Percentiles rank a stretch among this genome's conserved stretches.
phyloP scores from a whole-genome alignment of 2,888 invertebrate species.

The Xylota segnis region DNA sequence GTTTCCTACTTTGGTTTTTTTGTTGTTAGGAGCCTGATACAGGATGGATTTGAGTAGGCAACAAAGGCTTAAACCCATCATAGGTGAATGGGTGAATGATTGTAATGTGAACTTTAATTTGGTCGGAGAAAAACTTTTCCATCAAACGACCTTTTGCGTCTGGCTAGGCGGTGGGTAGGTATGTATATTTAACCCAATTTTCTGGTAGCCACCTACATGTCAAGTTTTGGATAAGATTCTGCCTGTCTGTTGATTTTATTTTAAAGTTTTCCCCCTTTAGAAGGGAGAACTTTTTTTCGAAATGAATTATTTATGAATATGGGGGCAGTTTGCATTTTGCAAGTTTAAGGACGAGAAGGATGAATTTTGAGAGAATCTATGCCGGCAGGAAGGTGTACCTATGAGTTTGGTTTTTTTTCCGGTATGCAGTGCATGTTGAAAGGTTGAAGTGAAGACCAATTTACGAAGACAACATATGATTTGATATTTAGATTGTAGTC shows the following conservation, averaged over 20 bases:
- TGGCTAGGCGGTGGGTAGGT: not conserved
- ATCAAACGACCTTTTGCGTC: not conserved
- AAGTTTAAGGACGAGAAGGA: not conserved
- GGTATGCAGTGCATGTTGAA: too few relatives aligned
- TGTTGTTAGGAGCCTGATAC: not conserved
- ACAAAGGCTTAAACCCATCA: slow-evolving; percentile 8
- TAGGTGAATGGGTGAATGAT: slow-evolving; percentile 5
- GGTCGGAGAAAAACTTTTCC: slow-evolving; percentile 6
- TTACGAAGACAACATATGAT: too few relatives aligned
- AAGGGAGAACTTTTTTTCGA: slow-evolving; percentile 29
- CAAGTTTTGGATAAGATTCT: slow-evolving; percentile 5
- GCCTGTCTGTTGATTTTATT: slow-evolving; percentile 7
- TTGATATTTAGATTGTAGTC: too few relatives aligned
- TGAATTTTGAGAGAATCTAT: slow-evolving; percentile 8
- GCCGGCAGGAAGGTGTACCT: not conserved
- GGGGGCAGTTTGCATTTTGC: slow-evolving; percentile 4
- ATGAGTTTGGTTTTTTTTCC: too few relatives aligned
- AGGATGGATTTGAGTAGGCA: not conserved
- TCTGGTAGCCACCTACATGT: slow-evolving; percentile 14
- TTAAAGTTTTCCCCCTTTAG: not conserved
- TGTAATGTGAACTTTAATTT: slow-evolving; percentile 26
- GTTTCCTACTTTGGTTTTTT: not conserved
- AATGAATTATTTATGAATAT: slow-evolving; percentile 35
- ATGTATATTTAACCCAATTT: slow-evolving; percentile 11
- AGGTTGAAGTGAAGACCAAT: too few relatives aligned